Evolutionary conservation across 2,888 invertebrate species (phyloP).

Genomic region (Melitaea athalia): DNA sequence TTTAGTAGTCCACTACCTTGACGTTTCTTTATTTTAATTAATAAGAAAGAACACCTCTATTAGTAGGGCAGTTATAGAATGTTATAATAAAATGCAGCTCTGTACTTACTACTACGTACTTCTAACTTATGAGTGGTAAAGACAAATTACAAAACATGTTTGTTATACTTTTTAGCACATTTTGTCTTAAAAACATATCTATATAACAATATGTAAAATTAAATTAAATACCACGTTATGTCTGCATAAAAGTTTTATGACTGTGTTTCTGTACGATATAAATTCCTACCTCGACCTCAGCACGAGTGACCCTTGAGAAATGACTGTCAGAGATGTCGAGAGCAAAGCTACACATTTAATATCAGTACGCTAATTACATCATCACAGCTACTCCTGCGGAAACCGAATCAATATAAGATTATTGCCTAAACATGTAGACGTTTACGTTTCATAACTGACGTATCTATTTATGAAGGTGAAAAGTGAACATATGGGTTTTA

Average conservation of each 20-base stretch:
- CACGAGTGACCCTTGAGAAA: constrained; percentile 32
- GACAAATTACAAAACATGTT: too few species aligned
- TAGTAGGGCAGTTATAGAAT: too few species aligned
- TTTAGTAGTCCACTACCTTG: too few species aligned
- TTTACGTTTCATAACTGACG: constrained; percentile 10
- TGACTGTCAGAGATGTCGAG: constrained; percentile 20
- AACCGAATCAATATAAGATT: constrained; percentile 18
- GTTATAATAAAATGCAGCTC: too few species aligned
- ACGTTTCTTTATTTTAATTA: too few species aligned
- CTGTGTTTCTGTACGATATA: background rate
- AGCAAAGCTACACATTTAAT: constrained; percentile 25
- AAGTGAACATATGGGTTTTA: constrained; percentile 23
- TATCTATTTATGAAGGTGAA: constrained; percentile 18
- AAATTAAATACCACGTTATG: background rate
- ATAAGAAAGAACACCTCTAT: too few species aligned
- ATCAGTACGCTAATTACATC: constrained; percentile 31
- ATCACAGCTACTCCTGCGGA: constrained; percentile 20
- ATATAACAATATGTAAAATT: background rate
- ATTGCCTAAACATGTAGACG: constrained; percentile 13
- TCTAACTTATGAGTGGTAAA: too few species aligned
- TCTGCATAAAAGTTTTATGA: background rate
- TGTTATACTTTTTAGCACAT: too few species aligned
- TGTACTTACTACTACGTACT: too few species aligned
- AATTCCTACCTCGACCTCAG: constrained; percentile 3
- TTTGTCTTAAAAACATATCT: too few species aligned